These are phyloP conservation scores for Thripadectes ignobilis DNA, from an alignment of 2,797 vertebrate genomes.

Conservation along the genomic window DNA sequence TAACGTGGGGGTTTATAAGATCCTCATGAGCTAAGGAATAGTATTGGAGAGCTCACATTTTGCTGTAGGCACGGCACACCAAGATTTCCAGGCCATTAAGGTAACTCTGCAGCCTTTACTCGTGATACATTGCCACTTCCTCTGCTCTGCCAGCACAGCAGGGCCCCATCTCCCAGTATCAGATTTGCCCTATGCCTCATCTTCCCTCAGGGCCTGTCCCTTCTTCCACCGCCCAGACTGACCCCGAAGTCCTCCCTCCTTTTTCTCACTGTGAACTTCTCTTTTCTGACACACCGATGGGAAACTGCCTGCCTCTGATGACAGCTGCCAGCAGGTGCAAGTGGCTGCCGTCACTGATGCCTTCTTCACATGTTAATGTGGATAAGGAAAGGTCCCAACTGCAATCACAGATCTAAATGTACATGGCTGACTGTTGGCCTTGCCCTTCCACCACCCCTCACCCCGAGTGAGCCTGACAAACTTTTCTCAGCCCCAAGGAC, in stretches of 20 bases:
- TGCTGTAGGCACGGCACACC: not conserved
- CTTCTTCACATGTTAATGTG: not conserved
- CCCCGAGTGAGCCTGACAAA: not conserved
- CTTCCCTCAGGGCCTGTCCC: not conserved
- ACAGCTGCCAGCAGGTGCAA: not conserved
- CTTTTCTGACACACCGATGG: not conserved
- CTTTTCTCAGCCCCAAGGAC: not conserved
- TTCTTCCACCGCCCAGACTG: not conserved
- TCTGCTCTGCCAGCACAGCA: not conserved
- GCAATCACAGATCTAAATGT: not conserved
- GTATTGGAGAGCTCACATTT: not conserved
- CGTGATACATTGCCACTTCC: accelerated
- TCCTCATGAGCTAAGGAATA: not conserved
- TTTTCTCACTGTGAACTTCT: not conserved
- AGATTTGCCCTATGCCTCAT: not conserved
- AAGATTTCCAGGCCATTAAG: not conserved
- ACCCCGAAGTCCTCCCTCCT: not conserved
- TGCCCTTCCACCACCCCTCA: not conserved
- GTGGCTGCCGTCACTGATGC: not conserved
- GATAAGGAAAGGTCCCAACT: not conserved
- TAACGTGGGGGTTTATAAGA: not conserved
- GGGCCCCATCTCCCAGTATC: not conserved
- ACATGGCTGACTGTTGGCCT: not conserved
- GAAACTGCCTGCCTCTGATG: not conserved
- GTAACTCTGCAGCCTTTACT: not conserved